These are phyloP conservation scores for Pinna nobilis DNA, from an alignment of 1,140 invertebrate genomes.

Conservation along the genomic window DNA sequence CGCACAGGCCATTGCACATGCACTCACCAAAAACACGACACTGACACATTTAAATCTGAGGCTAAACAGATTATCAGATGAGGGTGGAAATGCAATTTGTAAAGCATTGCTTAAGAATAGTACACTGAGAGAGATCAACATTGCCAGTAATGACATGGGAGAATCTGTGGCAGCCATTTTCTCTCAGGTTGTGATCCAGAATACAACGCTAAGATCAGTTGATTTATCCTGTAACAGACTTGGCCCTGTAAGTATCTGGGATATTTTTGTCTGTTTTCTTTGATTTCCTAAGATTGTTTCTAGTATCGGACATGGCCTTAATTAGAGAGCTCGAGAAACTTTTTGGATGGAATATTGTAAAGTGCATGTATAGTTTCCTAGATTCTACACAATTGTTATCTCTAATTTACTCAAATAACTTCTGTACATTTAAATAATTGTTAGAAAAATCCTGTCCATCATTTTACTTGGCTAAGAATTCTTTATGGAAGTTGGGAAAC, in stretches of 20 bases:
- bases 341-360: no score
- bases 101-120: slow-evolving; percentile 69
- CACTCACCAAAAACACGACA: slow-evolving; percentile 71
- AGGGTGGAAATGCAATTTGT: slow-evolving; percentile 73
- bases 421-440: background rate
- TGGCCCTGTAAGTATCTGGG: slow-evolving; percentile 64
- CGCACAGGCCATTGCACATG: slow-evolving; percentile 74
- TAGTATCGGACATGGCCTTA: no score
- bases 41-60: slow-evolving; percentile 66
- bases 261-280: background rate
- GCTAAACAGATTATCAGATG: slow-evolving; percentile 73
- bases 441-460: no score
- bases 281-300: background rate
- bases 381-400: background rate
- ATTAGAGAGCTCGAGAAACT: no score
- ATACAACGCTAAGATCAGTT: slow-evolving; percentile 63
- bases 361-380: no score
- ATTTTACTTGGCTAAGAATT: no score
- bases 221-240: slow-evolving; percentile 73
- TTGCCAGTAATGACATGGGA: slow-evolving; percentile 72
- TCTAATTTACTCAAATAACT: background rate
- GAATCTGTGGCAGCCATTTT: slow-evolving; percentile 72
- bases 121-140: slow-evolving; percentile 68
- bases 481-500: no score
- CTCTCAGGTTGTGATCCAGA: slow-evolving; percentile 70